These are phyloP conservation scores for Diplazon laetatorius DNA, from an alignment of 2,888 invertebrate species.

Conservation along the genomic window DNA sequence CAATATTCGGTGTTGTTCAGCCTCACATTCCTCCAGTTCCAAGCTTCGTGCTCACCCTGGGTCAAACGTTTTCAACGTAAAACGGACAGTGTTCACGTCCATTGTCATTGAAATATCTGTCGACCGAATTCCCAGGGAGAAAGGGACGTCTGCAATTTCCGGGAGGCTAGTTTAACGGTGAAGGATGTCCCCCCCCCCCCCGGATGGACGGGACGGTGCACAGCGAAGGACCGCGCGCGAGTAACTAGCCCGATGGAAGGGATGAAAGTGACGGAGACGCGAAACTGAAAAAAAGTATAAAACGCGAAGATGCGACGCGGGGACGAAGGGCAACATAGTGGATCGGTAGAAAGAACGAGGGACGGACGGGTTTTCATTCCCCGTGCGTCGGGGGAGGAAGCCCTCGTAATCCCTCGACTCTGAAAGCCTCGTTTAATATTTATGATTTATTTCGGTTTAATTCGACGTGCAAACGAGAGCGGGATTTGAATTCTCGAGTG, in stretches of 20 bases:
- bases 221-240: conserved; percentile 23
- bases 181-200: conserved; percentile 43
- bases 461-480: conserved; percentile 80
- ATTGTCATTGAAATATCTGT: conserved; percentile 80
- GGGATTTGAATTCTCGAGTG: conserved; percentile 70
- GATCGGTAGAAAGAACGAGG: conserved; percentile 13
- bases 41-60: conserved; percentile 17
- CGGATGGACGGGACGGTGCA: conserved; percentile 42
- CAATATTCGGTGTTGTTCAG: conserved; percentile 15
- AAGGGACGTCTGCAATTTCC: conserved; percentile 79
- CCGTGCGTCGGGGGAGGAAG: conserved; percentile 55
- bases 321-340: conserved; percentile 3
- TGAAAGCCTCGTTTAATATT: conserved; percentile 82
- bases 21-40: conserved; percentile 10
- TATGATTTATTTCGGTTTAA: conserved; percentile 83
- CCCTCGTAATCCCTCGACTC: conserved; percentile 79
- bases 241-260: conserved; percentile 37
- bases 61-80: conserved; percentile 59
- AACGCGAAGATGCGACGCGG: conserved; percentile 32
- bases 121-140: conserved; percentile 66
- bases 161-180: conserved; percentile 67
- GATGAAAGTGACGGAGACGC: conserved; percentile 46
- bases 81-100: conserved; percentile 56
- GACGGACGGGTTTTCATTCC: conserved; percentile 35
- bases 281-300: conserved; percentile 1